Evolutionary conservation across 2,888 invertebrate species (phyloP).

Genomic region (Celastrina argiolus): DNA sequence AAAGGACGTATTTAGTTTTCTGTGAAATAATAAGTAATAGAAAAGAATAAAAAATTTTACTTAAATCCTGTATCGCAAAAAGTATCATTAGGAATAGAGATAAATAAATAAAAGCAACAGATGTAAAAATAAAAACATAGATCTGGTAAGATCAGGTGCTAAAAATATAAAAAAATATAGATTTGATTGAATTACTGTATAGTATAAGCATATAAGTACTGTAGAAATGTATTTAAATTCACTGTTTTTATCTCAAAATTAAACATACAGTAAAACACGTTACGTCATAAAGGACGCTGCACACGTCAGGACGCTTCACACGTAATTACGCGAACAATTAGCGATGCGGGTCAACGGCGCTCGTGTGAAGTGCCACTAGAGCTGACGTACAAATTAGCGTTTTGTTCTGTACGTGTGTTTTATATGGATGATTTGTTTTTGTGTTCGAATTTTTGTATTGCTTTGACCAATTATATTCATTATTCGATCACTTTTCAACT

Average conservation of each 20-base stretch:
- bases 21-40: too few relatives aligned
- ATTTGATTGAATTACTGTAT: too few relatives aligned
- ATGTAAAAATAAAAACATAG: too few relatives aligned
- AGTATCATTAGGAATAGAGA: too few relatives aligned
- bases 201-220: too few relatives aligned
- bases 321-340: conserved; percentile 31
- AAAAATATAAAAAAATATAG: too few relatives aligned
- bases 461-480: neutral
- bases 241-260: neutral
- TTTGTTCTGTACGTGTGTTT: conserved; percentile 1
- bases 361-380: conserved; percentile 35
- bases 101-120: too few relatives aligned
- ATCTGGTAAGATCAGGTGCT: too few relatives aligned
- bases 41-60: too few relatives aligned
- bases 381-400: conserved; percentile 21
- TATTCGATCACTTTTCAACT: neutral
- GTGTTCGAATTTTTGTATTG: neutral
- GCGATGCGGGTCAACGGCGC: conserved; percentile 51
- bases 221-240: too few relatives aligned
- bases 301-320: conserved; percentile 15
- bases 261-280: neutral
- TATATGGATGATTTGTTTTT: neutral
- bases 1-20: too few relatives aligned
- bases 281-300: conserved; percentile 9
- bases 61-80: too few relatives aligned